A percentile compares a stretch with the other conserved stretches of the same genome.
phyloP scores from a whole-genome alignment of 2,797 vertebrate species.

The Lacerta bilineata region DNA sequence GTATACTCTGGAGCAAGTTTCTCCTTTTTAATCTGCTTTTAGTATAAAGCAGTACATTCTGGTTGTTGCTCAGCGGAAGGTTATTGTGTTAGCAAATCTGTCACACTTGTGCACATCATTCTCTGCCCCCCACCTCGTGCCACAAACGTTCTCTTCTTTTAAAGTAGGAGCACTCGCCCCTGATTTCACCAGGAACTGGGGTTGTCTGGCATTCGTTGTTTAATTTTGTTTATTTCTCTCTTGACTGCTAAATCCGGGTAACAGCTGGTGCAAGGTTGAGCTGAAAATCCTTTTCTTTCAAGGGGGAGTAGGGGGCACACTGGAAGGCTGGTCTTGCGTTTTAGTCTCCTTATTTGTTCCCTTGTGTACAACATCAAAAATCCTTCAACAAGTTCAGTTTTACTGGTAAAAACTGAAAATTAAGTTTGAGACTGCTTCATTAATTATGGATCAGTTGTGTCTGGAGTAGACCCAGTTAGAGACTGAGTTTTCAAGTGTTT shows the following conservation, averaged over 20 bases:
- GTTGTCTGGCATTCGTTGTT: slow-evolving; percentile 57
- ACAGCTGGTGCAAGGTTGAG: slow-evolving; percentile 78
- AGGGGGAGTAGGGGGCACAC: slow-evolving; percentile 62
- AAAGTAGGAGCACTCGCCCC: slow-evolving; percentile 58
- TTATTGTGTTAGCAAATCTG: slow-evolving; percentile 39
- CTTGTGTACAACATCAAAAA: slow-evolving; percentile 50
- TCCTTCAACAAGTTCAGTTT: not conserved
- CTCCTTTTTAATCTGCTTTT: slow-evolving; percentile 49
- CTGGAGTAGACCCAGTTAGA: not conserved
- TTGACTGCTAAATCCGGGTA: slow-evolving; percentile 72
- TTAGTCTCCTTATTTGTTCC: slow-evolving; percentile 57
- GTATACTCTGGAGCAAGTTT: slow-evolving; percentile 41
- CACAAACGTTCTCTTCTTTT: slow-evolving; percentile 49
- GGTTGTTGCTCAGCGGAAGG: not conserved
- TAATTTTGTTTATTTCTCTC: slow-evolving; percentile 80
- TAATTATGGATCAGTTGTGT: slow-evolving; percentile 28
- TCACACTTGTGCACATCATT: slow-evolving; percentile 36
- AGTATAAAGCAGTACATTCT: slow-evolving; percentile 12
- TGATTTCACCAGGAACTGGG: slow-evolving; percentile 66
- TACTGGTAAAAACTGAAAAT: not conserved
- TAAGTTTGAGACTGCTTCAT: slow-evolving; percentile 42
- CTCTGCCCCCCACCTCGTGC: slow-evolving; percentile 2
- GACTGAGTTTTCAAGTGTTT: not conserved
- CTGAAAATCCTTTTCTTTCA: slow-evolving; percentile 80
- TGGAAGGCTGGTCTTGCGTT: slow-evolving; percentile 12